A percentile compares a stretch with the other conserved stretches of the same genome.
These are phyloP conservation scores for Paraplagusia blochii DNA, from an alignment of 2,113 vertebrate species.

Conservation along the genomic window DNA sequence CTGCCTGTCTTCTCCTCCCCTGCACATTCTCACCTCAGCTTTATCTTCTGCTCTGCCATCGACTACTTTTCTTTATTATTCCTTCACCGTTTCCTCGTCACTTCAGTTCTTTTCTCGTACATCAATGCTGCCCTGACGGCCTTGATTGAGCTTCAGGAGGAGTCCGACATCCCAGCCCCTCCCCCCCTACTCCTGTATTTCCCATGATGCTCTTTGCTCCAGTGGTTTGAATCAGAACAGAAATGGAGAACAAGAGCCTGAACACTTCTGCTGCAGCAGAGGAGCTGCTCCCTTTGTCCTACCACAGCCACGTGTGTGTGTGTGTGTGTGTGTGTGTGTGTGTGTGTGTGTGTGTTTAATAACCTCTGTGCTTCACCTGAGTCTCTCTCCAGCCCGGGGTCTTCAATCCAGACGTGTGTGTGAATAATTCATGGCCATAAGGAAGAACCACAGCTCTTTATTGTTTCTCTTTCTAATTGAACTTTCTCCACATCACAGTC, in stretches of 20 bases:
- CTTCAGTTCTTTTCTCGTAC: background rate
- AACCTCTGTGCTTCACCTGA: conserved; percentile 37
- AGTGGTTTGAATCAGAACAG: conserved; percentile 28
- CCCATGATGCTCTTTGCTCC: conserved; percentile 39
- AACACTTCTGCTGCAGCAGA: conserved; percentile 11
- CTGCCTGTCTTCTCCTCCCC: conserved; percentile 1
- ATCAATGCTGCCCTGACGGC: background rate
- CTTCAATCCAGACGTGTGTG: conserved; percentile 7
- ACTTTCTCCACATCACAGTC: background rate
- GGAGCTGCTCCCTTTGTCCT: conserved; percentile 19
- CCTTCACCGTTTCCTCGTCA: background rate
- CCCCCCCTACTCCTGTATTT: background rate
- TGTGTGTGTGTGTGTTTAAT: conserved; percentile 31
- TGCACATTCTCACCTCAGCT: background rate
- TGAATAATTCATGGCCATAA: conserved; percentile 29
- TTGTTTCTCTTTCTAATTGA: background rate
- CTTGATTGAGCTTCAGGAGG: background rate
- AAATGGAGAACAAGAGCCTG: conserved; percentile 23
- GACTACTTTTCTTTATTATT: background rate
- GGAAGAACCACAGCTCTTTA: conserved; percentile 5
- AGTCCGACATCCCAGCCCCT: background rate
- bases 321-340: too few relatives aligned
- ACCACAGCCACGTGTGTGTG: conserved; percentile 14
- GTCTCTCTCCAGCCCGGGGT: conserved; percentile 20
- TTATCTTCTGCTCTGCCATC: background rate